Conservation (phyloP, 2,888 invertebrate species). For the Aelia acuminata region DNA sequence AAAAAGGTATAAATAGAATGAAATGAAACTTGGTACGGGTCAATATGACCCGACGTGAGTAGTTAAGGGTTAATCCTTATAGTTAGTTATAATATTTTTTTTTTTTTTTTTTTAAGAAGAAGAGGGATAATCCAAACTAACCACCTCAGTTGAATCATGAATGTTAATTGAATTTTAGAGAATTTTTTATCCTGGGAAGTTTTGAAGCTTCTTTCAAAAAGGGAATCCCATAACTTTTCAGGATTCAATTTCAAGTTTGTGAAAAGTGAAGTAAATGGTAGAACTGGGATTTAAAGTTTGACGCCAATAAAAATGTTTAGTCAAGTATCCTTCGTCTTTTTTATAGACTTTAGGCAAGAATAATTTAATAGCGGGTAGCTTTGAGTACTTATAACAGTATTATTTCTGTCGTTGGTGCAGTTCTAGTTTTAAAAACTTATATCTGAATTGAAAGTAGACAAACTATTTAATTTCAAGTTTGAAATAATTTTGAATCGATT, state of each 20-base stretch:
- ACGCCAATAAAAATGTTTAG: slow-evolving; percentile 13
- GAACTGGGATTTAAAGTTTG: slow-evolving; percentile 8
- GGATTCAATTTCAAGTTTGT: slow-evolving; percentile 19
- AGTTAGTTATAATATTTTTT: no score
- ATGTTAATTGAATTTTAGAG: not conserved
- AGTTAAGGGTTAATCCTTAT: no score
- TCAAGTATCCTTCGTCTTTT: not conserved
- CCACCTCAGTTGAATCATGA: not conserved
- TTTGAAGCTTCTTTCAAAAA: not conserved
- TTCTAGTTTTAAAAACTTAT: not conserved
- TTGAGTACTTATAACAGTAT: not conserved
- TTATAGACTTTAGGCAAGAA: not conserved
- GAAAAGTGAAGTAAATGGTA: not conserved
- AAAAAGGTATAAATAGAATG: no score
- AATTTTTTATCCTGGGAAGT: not conserved
- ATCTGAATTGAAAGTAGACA: no score
- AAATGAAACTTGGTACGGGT: no score
- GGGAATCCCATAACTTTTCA: not conserved
- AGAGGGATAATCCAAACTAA: not conserved
- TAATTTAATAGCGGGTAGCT: not conserved
- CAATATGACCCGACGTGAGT: no score
- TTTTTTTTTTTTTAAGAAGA: no score
- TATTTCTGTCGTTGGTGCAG: not conserved
- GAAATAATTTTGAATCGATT: no score
- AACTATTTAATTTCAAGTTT: no score